Evolutionary conservation across 2,888 invertebrate genomes (phyloP).

Genomic region (Thelaira solivaga): DNA sequence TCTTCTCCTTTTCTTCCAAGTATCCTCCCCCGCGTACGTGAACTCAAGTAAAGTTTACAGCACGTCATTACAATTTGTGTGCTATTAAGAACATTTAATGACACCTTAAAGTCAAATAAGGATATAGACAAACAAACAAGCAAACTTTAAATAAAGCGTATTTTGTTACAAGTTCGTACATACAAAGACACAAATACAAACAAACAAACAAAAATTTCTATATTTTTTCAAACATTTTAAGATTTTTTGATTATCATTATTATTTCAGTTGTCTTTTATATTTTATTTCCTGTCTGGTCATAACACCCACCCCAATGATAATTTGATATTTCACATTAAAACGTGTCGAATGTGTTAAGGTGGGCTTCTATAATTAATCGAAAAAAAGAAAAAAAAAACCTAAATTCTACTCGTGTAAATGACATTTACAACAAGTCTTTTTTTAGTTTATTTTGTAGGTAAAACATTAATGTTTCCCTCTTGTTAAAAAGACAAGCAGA

Average conservation of each 20-base stretch:
- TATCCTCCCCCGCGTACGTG: too few relatives aligned
- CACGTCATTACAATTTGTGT: conserved; percentile 44
- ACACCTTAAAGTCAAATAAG: conserved; percentile 1
- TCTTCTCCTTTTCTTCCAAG: neutral
- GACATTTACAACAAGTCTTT: too few relatives aligned
- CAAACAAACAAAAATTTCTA: too few relatives aligned
- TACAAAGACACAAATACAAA: too few relatives aligned
- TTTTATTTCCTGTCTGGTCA: conserved; percentile 10
- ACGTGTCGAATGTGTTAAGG: conserved; percentile 48
- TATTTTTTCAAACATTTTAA: neutral
- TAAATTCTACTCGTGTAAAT: too few relatives aligned
- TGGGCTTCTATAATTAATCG: too few relatives aligned
- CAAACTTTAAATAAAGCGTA: neutral
- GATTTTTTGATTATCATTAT: neutral
- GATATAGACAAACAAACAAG: neutral
- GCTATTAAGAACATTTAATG: conserved; percentile 42
- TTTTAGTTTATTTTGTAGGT: neutral
- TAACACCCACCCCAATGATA: conserved; percentile 17
- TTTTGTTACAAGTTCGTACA: too few relatives aligned
- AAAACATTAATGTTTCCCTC: conserved; percentile 11
- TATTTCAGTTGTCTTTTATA: neutral
- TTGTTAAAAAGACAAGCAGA: neutral
- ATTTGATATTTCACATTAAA: conserved; percentile 47
- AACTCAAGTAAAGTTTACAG: conserved; percentile 17
- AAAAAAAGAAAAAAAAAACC: too few relatives aligned